Base-by-base conservation (phyloP, 2,888 invertebrate genomes). In the Dolomedes plantarius region DNA sequence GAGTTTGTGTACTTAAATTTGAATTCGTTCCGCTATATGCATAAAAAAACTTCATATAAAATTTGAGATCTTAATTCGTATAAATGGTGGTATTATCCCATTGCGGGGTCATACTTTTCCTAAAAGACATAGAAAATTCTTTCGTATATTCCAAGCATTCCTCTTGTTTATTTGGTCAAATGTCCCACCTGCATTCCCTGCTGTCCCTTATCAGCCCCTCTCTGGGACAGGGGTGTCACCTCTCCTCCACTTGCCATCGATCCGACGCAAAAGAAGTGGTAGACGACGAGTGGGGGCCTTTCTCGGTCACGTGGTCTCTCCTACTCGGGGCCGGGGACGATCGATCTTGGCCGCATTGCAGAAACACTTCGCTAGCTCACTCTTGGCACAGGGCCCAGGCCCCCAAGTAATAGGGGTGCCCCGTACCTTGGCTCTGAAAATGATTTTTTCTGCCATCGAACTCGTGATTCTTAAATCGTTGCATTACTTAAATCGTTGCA, bases 311-410 rank as follows among this genome's bases (percentile, higher is more conserved):
- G 56, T 29, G 56, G 19, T 56, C 11, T 56, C 56, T 56, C 56
- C 56, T 56, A 56, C 56, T 56, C 56, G 56, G 32, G 32, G 36
- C 23, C 31, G 46, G 69, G 74, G 78, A 74, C 78, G 78, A 79
- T 79, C 46, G 68, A 67, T 69, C 39, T 72, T 74, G 85, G 78
- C 85, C 85, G 85, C 85, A 86, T 74, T 86, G 85, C 85, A 56
- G 56, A 11, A 56, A 56, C 56, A 19, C 19, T 56, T 23, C 23
- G 65, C 31, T 29, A n/a, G 16, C 29, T 29, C 56, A 23, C 56
- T 56, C 68, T 86, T 86, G 85, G 79, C 85, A 79, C 69, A 67
- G 85, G 78, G 85, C 79, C 85, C 83, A 78, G 67, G 69, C 41
- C 29, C 41, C 56, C 56, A 23, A 56, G 56, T 56, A 23, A 16